Evolutionary conservation across 1,140 invertebrate genomes (phyloP).

Genomic region (Lanistes nyassanus): DNA sequence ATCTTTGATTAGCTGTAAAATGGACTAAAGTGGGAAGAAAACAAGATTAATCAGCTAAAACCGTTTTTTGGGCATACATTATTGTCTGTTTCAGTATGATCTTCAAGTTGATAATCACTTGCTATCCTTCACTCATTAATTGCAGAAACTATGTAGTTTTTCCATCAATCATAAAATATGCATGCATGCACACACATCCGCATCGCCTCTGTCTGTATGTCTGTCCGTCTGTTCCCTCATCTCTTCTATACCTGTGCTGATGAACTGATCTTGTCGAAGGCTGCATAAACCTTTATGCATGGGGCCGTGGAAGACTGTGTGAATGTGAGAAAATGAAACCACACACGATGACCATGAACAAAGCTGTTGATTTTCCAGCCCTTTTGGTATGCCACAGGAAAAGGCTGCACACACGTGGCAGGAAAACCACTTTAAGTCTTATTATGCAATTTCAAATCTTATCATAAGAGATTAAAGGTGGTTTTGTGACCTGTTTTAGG

Average conservation of each 20-base stretch:
- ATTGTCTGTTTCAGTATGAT: neutral
- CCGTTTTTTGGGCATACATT: neutral
- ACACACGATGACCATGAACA: conserved; percentile 45
- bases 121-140: neutral
- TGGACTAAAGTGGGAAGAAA: conserved; percentile 35
- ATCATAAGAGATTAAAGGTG: too few relatives aligned
- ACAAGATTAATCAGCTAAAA: neutral
- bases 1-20: conserved; percentile 49
- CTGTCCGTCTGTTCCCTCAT: neutral
- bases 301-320: conserved; percentile 34
- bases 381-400: conserved; percentile 51
- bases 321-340: conserved; percentile 49
- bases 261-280: conserved; percentile 43
- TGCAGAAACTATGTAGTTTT: too few relatives aligned
- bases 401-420: conserved; percentile 44
- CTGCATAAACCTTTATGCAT: conserved; percentile 44
- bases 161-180: neutral
- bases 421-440: neutral
- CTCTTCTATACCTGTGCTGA: conserved; percentile 49
- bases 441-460: too few relatives aligned
- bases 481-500: too few relatives aligned
- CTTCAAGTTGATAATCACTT: neutral
- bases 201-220: too few relatives aligned
- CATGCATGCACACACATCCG: neutral
- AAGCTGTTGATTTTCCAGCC: conserved; percentile 55